These are phyloP conservation scores for Nebria brevicollis DNA, from an alignment of 2,888 invertebrate species.

Conservation along the genomic window DNA sequence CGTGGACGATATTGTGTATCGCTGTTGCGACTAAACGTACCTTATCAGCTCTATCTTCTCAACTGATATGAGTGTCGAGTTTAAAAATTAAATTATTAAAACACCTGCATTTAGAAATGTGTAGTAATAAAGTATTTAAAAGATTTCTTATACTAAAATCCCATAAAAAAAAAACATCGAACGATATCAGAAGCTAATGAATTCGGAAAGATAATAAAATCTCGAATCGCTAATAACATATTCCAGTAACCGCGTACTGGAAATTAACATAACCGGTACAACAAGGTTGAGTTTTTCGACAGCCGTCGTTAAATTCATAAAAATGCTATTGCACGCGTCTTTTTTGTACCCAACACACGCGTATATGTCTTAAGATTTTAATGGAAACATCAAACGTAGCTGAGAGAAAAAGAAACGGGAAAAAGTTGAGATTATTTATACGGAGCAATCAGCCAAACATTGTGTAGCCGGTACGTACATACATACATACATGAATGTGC, in stretches of 20 bases:
- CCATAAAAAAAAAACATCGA: too few relatives aligned
- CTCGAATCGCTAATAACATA: not conserved
- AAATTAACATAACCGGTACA: conserved; percentile 42
- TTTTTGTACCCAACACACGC: conserved; percentile 28
- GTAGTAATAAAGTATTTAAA: too few relatives aligned
- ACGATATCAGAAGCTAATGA: not conserved
- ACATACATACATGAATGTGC: not conserved
- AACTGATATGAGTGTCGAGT: too few relatives aligned
- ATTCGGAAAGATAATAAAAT: not conserved
- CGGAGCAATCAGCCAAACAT: conserved; percentile 28
- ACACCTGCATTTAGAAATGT: too few relatives aligned
- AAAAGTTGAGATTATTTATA: conserved; percentile 32
- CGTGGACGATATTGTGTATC: not conserved
- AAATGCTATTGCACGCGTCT: conserved; percentile 14
- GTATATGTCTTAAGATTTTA: conserved; percentile 44
- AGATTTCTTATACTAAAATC: too few relatives aligned
- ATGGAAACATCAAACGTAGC: conserved; percentile 44
- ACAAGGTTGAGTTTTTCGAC: conserved; percentile 43
- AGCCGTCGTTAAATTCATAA: conserved; percentile 36
- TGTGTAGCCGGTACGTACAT: not conserved
- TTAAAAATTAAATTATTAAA: too few relatives aligned
- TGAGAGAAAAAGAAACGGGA: conserved; percentile 10
- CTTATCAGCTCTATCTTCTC: too few relatives aligned
- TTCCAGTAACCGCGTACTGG: not conserved
- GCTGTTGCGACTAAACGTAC: too few relatives aligned